Percentiles rank a stretch among this genome's conserved stretches.
phyloP scores from a whole-genome alignment of 2,888 invertebrate genomes.

The Yponomeuta evonymella region DNA sequence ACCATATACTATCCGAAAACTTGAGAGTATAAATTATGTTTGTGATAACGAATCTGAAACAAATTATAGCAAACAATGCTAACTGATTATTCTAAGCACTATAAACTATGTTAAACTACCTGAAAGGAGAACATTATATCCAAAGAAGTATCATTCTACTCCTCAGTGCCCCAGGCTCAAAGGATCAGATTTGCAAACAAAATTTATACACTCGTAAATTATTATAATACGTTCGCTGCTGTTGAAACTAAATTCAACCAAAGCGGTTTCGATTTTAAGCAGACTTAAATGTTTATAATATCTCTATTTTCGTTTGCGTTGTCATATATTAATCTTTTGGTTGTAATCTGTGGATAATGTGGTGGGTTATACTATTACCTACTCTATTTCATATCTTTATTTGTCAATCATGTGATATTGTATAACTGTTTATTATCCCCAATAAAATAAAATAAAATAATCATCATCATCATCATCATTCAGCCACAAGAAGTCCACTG shows the following conservation, averaged over 20 bases:
- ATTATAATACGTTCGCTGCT: conserved; percentile 21
- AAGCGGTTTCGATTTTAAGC: conserved; percentile 18
- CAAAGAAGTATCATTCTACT: conserved; percentile 17
- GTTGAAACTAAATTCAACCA: conserved; percentile 21
- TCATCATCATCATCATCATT: too few species aligned
- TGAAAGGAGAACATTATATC: background rate
- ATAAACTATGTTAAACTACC: background rate
- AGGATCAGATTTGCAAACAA: conserved; percentile 22
- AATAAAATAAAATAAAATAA: too few species aligned
- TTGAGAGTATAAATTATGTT: background rate
- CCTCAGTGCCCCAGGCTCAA: conserved; percentile 20
- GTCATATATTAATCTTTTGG: conserved; percentile 18
- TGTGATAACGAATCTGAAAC: background rate
- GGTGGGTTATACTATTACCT: too few species aligned
- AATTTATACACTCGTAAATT: conserved; percentile 29
- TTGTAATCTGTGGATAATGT: too few species aligned
- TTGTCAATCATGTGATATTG: too few species aligned
- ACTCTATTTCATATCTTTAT: too few species aligned
- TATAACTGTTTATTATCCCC: too few species aligned
- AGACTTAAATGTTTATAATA: conserved; percentile 19
- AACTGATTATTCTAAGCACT: background rate
- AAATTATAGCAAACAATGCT: background rate
- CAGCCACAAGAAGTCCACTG: too few species aligned
- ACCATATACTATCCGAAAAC: background rate
- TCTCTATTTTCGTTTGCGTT: background rate